Base-by-base conservation (phyloP, 2,797 vertebrate genomes). In the Lindbergichthys nudifrons region DNA sequence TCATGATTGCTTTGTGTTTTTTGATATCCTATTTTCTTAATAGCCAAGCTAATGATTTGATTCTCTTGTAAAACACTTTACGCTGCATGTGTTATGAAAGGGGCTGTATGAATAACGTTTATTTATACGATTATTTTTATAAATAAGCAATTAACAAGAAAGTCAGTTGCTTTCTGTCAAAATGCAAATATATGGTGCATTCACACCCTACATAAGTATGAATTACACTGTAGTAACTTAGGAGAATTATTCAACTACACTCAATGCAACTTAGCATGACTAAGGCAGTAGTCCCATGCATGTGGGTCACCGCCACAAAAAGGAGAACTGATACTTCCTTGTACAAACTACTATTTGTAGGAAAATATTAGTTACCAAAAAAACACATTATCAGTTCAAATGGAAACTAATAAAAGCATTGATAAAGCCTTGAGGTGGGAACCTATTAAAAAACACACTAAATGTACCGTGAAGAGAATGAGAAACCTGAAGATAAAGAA, bases 311-410 rank as follows among this genome's bases (percentile, higher is more conserved):
- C 14, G 2, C 21, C 7, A 51, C 30, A 42, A 71, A 79, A 88
- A 83, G 47, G 51, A 78, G 81, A 90, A 89, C n/a, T 53, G 65
- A 80, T 50, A 54, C 43, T 2, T 47, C 1, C 41, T 32, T 54
- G 46, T 8, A 48, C 23, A 56, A 48, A 73, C 65, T 30, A 54
- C 4, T 18, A 36, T 58, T 70, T 70, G 32, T 61, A 30, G 8
- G 0, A 50, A 52, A 52, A 52, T 42, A 58, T 21, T 1, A 3
- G 68, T 70, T 80, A 87, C 61, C 41, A 69, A 86, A 69, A 26
- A 72, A 21, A 11, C 0, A 15, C 4, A 64, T 23, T n/a, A 70
- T 41, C 8, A 59, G 12, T 39, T 4, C 46, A 64, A 66, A 58
- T 2, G n/a, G 23, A 65, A 73, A 79, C 9, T 47, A 43, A 69